Evolutionary conservation across 2,888 invertebrate species (phyloP), one percentile per base, ranked within the genome.

Genomic region (Heliconius ethilla): DNA sequence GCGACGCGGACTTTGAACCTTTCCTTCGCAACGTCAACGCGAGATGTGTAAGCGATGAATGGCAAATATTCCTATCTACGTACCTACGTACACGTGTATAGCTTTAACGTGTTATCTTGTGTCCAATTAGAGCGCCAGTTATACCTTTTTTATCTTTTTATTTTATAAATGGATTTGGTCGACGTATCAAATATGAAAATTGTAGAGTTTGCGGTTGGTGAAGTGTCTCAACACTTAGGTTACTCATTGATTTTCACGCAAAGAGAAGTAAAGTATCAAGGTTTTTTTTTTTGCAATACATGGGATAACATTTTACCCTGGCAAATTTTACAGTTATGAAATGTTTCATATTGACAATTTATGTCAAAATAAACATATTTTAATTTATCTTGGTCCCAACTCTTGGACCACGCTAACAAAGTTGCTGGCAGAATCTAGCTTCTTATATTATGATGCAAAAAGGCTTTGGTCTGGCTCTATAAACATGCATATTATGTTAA

Each of bases 1-100:
- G 84, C 82, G 85, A 85, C 85, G 84, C 81, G 86, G 84, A 86
- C 87, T 87, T 83, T 85, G 87, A 85, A 87, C 86, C 81, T 78
- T 79, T 82, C 83, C 83, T 82, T 82, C 79, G 80, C 79, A 78
- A 79, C 80, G 75, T 75, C 70, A 79, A 74, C 69, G 77, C 78
- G 78, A 76, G 82, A 82, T 67, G 76, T 73, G 76, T 80, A 81
- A 79, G 78, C 79, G 73, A 80, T 80, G 80, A 80, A 82, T 82
- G 81, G 77, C 78, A 67, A 75, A 79, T 75, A 75, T 40, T 63
- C 37, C 40, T 74, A 18, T 3, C 2, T 70, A 40, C 55, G 45
- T 37, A 40, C 37, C 9, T 37, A 37, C 11, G 33, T 29, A 51
- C n/a, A 29, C 29, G 15, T 40, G 59, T 51, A 67, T 40, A 40